A percentile compares a stretch with the other conserved stretches of the same genome.
Conservation (phyloP, 2,797 vertebrate species). For the Pipistrellus nathusii region DNA sequence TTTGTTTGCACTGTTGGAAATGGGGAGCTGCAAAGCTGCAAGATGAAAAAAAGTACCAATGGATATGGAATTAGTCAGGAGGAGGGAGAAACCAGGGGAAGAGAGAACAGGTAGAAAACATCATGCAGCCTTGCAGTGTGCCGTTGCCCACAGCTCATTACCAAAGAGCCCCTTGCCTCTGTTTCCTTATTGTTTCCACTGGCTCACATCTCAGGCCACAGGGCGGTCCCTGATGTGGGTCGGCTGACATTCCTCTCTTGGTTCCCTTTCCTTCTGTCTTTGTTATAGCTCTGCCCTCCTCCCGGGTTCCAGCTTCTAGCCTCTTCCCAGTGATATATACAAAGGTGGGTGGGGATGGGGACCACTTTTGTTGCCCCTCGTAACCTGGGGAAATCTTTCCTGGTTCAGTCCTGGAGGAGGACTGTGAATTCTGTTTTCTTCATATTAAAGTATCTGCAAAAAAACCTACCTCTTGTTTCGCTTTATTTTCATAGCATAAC, state of each 20-base stretch:
- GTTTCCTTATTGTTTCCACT: neutral
- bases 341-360: neutral
- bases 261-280: neutral
- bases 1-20: neutral
- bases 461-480: neutral
- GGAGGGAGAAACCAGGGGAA: neutral
- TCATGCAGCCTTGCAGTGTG: neutral
- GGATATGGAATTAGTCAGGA: neutral
- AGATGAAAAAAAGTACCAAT: neutral
- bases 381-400: neutral
- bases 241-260: neutral
- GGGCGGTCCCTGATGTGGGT: neutral
- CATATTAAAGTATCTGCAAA: conserved; percentile 9
- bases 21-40: neutral
- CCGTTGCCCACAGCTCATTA: neutral
- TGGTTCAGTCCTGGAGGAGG: neutral
- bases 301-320: neutral
- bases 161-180: neutral
- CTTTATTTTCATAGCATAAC: neutral
- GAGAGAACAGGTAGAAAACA: neutral
- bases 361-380: neutral
- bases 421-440: neutral
- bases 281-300: neutral
- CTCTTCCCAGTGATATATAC: neutral
- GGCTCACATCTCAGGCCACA: neutral